phyloP scores from a whole-genome alignment of 2,797 vertebrate genomes.

The Sebastes hubbsi region DNA sequence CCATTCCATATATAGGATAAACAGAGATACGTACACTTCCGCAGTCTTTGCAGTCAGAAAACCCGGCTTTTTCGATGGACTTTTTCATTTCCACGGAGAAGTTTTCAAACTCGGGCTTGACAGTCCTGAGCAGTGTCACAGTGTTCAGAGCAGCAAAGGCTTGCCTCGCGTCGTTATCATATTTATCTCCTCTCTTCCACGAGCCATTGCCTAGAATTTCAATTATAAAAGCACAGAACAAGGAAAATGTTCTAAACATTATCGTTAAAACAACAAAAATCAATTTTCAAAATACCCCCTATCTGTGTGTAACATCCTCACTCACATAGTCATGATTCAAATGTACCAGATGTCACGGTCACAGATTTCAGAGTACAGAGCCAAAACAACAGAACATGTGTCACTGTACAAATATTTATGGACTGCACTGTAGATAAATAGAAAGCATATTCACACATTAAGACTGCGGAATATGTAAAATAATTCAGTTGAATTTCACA shows the following conservation, averaged over 20 bases:
- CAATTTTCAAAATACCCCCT: neutral
- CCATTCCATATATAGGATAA: neutral
- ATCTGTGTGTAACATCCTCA: too few relatives aligned
- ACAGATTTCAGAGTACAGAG: neutral
- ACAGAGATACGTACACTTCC: slow-evolving; percentile 87
- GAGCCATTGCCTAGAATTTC: slow-evolving; percentile 90
- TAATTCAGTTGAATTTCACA: neutral
- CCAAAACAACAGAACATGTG: neutral
- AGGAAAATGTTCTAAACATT: neutral
- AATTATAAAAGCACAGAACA: slow-evolving; percentile 23
- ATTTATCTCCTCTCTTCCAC: slow-evolving; percentile 93
- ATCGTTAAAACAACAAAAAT: neutral
- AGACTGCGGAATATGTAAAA: neutral
- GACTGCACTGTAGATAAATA: neutral
- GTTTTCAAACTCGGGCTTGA: slow-evolving; percentile 95
- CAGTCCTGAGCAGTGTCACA: slow-evolving; percentile 91
- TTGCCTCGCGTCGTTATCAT: slow-evolving; percentile 90
- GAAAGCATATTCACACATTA: neutral
- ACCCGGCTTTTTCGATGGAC: slow-evolving; percentile 80
- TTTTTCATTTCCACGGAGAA: slow-evolving; percentile 94
- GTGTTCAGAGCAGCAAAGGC: slow-evolving; percentile 93
- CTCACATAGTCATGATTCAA: neutral
- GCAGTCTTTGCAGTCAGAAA: slow-evolving; percentile 84
- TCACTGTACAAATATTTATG: neutral
- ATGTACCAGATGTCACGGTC: neutral